Evolutionary conservation across 1,140 invertebrate genomes (phyloP).

Genomic region (Achroia grisella): DNA sequence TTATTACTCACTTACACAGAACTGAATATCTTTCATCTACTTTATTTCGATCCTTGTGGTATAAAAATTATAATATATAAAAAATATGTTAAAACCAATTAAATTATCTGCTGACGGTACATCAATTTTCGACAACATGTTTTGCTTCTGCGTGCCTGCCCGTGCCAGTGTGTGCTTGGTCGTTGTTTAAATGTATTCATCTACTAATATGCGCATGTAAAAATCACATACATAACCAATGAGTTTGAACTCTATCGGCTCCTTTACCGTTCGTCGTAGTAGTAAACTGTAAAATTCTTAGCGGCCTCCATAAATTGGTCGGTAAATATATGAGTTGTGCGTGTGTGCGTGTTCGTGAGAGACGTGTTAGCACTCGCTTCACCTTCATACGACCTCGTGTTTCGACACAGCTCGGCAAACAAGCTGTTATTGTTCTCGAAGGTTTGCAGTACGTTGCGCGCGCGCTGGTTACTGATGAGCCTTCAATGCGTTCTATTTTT

Average conservation of each 20-base stretch:
- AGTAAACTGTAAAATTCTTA: too few species aligned
- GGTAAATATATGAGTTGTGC: slow-evolving; percentile 14
- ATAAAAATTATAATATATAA: too few species aligned
- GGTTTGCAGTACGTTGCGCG: slow-evolving; percentile 43
- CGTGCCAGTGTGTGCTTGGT: slow-evolving; percentile 24
- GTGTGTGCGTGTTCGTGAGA: slow-evolving; percentile 39
- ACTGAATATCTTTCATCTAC: too few species aligned
- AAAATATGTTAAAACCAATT: too few species aligned
- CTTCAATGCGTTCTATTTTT: slow-evolving; percentile 45
- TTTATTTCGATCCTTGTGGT: too few species aligned
- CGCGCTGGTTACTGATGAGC: slow-evolving; percentile 62
- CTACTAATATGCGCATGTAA: slow-evolving; percentile 15
- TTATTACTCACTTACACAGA: too few species aligned
- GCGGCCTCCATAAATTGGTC: slow-evolving; percentile 7
- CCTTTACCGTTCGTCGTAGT: too few species aligned
- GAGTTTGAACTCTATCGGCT: slow-evolving; percentile 17
- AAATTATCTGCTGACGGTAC: slow-evolving; percentile 31
- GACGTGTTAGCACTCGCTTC: slow-evolving; percentile 54
- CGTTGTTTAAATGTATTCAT: slow-evolving; percentile 16
- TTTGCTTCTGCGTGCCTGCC: slow-evolving; percentile 43
- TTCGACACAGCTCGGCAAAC: slow-evolving; percentile 49
- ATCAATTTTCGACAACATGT: slow-evolving; percentile 48
- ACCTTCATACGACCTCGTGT: slow-evolving; percentile 67
- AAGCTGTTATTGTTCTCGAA: slow-evolving; percentile 64
- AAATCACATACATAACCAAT: slow-evolving; percentile 18